These are phyloP conservation scores for Lamprologus tigripictilis DNA, from an alignment of 2,113 vertebrate genomes.

Conservation along the genomic window DNA sequence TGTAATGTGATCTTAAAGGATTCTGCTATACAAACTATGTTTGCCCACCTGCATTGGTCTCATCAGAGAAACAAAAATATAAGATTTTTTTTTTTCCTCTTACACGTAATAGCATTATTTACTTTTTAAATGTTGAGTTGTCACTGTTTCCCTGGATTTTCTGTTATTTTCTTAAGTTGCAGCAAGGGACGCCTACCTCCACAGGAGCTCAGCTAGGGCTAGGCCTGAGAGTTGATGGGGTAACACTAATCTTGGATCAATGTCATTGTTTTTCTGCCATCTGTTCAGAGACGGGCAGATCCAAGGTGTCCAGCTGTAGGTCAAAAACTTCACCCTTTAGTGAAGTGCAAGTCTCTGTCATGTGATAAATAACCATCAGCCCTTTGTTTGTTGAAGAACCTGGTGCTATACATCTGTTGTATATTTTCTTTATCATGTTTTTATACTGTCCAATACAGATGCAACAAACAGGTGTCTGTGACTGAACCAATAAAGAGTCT, in stretches of 20 bases:
- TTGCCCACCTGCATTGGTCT: neutral
- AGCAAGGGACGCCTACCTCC: conserved; percentile 38
- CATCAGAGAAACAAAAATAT: neutral
- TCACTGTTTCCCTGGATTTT: neutral
- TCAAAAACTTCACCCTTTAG: conserved; percentile 9
- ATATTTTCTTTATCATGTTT: conserved; percentile 56
- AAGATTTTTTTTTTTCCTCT: neutral
- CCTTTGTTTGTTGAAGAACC: conserved; percentile 45
- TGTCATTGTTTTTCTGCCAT: neutral
- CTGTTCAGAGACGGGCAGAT: neutral
- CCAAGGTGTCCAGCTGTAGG: conserved; percentile 22
- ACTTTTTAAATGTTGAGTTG: conserved; percentile 3
- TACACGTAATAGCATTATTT: conserved; percentile 23
- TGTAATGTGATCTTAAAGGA: conserved; percentile 32
- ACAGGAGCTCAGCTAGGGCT: conserved; percentile 1
- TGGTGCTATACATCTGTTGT: conserved; percentile 61
- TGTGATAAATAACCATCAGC: neutral
- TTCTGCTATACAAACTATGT: neutral
- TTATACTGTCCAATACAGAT: conserved; percentile 58
- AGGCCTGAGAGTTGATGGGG: neutral
- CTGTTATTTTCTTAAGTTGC: neutral
- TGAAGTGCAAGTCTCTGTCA: conserved; percentile 1
- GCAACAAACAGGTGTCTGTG: conserved; percentile 33
- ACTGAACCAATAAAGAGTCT: conserved; percentile 66
- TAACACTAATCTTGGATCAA: conserved; percentile 41